These are phyloP conservation scores for Megaleporinus macrocephalus DNA, from an alignment of 2,113 vertebrate species.

Conservation along the genomic window DNA sequence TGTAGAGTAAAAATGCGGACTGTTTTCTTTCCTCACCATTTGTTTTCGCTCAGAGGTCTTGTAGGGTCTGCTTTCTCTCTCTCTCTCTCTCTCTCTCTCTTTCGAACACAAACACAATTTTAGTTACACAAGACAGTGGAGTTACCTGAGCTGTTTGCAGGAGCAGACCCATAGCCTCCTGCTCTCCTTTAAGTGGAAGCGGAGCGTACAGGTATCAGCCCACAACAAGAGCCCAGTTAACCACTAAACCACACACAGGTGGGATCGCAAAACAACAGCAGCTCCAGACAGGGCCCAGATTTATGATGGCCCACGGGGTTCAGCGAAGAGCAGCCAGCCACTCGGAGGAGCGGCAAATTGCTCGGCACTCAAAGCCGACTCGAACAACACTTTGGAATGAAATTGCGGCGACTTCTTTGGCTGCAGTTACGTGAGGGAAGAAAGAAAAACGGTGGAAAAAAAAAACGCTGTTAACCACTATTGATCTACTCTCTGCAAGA, in stretches of 20 bases:
- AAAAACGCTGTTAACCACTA: slow-evolving; percentile 69
- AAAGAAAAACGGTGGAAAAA: slow-evolving; percentile 53
- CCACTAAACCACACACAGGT: slow-evolving; percentile 83
- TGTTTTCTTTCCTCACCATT: background rate
- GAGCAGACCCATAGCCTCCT: slow-evolving; percentile 36
- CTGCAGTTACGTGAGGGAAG: slow-evolving; percentile 57
- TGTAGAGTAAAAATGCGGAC: background rate
- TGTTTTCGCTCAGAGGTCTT: background rate
- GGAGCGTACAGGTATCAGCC: slow-evolving; percentile 71
- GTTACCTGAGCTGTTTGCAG: slow-evolving; percentile 12
- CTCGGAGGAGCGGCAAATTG: slow-evolving; percentile 76
- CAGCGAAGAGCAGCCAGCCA: slow-evolving; percentile 72
- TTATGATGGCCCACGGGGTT: slow-evolving; percentile 76
- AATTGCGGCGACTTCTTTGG: slow-evolving; percentile 72
- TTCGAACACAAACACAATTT: background rate
- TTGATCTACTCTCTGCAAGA: slow-evolving; percentile 69
- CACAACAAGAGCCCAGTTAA: slow-evolving; percentile 74
- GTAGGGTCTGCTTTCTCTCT: slow-evolving; percentile 8
- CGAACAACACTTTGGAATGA: slow-evolving; percentile 73
- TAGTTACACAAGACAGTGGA: slow-evolving; percentile 14
- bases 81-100: too few relatives aligned
- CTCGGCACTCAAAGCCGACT: slow-evolving; percentile 72
- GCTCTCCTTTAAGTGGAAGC: slow-evolving; percentile 62
- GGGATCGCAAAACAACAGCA: slow-evolving; percentile 80
- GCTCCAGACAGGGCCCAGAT: slow-evolving; percentile 76